Evolutionary conservation across 2,113 vertebrate genomes (phyloP).

Genomic region (Bubo bubo): DNA sequence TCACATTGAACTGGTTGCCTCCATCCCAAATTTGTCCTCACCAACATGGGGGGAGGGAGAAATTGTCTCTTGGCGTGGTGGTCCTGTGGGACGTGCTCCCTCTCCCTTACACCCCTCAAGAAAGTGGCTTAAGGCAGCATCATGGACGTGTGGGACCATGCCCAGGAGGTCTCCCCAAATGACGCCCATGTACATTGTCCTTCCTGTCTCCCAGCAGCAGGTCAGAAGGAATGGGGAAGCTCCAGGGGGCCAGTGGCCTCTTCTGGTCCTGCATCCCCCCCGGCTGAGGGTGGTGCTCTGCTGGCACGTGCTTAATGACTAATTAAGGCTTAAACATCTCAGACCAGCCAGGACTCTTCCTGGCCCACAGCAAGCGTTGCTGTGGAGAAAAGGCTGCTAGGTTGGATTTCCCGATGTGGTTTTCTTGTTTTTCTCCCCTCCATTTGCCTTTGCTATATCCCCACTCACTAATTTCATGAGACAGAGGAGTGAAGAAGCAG

Average conservation of each 20-base stretch:
- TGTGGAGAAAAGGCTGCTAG: neutral
- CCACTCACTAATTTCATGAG: neutral
- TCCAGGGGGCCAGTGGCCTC: neutral
- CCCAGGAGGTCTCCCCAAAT: neutral
- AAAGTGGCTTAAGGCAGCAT: neutral
- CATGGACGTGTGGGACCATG: fast-evolving
- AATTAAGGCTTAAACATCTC: neutral
- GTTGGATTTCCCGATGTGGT: neutral
- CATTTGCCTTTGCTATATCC: neutral
- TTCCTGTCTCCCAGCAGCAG: neutral
- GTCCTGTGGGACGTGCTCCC: fast-evolving
- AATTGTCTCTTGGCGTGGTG: neutral
- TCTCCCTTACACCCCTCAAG: neutral
- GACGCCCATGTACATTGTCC: fast-evolving
- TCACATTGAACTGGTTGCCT: neutral
- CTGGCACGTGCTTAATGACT: neutral
- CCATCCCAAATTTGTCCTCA: neutral
- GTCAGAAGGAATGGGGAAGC: neutral
- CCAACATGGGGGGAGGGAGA: fast-evolving
- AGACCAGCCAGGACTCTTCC: neutral
- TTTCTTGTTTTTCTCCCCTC: neutral
- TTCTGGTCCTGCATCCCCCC: neutral
- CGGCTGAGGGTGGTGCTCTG: neutral
- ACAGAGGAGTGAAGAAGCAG: neutral
- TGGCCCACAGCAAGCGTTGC: neutral